Percentiles rank a stretch among this genome's conserved stretches.
Evolutionary conservation across 2,888 invertebrate genomes (phyloP).

Genomic region (Hydriomena furcata): DNA sequence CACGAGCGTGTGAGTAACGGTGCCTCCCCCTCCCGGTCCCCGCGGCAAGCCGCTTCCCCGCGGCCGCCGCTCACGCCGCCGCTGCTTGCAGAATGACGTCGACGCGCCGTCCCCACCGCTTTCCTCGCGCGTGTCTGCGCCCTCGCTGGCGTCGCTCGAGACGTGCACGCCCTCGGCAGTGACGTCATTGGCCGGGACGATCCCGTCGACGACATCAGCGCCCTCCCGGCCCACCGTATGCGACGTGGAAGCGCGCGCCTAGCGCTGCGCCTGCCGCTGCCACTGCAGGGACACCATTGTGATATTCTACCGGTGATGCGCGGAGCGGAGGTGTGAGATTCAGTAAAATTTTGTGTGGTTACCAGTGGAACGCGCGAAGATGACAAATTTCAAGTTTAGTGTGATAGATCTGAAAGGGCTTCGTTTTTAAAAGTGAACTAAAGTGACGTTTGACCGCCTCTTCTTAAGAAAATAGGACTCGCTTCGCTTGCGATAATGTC

Average conservation of each 20-base stretch:
- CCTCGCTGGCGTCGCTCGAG: constrained; percentile 56
- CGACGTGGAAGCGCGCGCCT: constrained; percentile 35
- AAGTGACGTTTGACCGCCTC: too few species aligned
- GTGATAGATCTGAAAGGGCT: not conserved
- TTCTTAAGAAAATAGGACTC: not conserved
- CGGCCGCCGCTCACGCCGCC: constrained; percentile 36
- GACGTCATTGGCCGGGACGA: constrained; percentile 30
- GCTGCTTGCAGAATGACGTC: constrained; percentile 82
- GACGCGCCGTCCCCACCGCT: constrained; percentile 76
- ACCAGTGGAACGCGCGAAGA: constrained; percentile 7
- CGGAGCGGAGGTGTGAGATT: constrained; percentile 12
- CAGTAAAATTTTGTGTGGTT: not conserved
- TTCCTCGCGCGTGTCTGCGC: constrained; percentile 62
- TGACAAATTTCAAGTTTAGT: not conserved
- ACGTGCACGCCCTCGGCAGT: constrained; percentile 34
- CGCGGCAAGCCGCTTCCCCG: constrained; percentile 19
- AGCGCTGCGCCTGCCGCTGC: constrained; percentile 34
- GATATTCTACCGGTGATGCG: constrained; percentile 31
- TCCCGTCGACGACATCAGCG: constrained; percentile 30
- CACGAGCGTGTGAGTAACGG: constrained; percentile 72
- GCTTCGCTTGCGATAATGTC: constrained; percentile 1
- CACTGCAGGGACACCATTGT: constrained; percentile 24
- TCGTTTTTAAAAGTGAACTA: not conserved
- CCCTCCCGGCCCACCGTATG: constrained; percentile 17
- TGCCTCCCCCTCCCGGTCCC: constrained; percentile 47